A percentile compares a stretch with the other conserved stretches of the same genome.
Conservation (phyloP, 37 sponge, comb jelly and placozoan species). For the Petrosia ficiformis region DNA sequence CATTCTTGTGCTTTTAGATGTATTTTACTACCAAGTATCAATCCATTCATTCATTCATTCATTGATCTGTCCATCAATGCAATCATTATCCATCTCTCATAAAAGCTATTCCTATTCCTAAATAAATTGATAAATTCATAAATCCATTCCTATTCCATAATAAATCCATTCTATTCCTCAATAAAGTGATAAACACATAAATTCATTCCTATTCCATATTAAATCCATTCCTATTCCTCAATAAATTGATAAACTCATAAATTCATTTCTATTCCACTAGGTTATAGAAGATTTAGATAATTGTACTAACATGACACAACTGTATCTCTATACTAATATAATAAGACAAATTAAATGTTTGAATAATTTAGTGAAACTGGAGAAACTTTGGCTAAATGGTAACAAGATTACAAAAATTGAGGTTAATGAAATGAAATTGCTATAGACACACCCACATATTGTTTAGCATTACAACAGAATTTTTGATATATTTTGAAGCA, state of each 20-base stretch:
- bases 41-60: no score
- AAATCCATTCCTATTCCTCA: no score
- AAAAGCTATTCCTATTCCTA: no score
- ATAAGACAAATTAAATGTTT: slow-evolving; percentile 74
- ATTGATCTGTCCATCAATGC: no score
- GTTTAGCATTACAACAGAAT: no score
- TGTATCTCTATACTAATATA: slow-evolving; percentile 75
- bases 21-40: no score
- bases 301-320: slow-evolving; percentile 48
- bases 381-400: slow-evolving; percentile 79
- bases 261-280: background rate
- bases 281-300: slow-evolving; percentile 54
- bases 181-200: background rate
- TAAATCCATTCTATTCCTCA: background rate
- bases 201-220: background rate
- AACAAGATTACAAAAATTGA: slow-evolving; percentile 71
- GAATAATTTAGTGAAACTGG: slow-evolving; percentile 43
- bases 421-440: slow-evolving; percentile 23
- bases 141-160: background rate
- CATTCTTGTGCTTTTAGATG: no score
- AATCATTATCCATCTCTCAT: no score
- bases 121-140: no score
- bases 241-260: no score
- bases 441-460: background rate
- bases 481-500: no score